Evolutionary conservation across 2,797 vertebrate species (phyloP), one percentile per base, ranked within the genome.

Genomic region (Spinus olivaceus): DNA sequence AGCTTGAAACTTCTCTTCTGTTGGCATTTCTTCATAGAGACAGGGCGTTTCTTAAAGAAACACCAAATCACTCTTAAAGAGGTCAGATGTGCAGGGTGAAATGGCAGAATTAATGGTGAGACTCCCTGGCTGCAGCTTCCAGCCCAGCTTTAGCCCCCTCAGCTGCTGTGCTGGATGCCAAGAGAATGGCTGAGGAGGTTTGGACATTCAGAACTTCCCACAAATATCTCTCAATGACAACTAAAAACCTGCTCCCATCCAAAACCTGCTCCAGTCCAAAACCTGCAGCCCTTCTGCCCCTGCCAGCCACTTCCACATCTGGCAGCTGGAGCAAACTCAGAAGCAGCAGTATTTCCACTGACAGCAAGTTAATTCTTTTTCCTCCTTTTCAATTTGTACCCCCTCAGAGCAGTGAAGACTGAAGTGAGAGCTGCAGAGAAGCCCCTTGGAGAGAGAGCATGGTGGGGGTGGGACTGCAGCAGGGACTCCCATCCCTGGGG

Each of bases 11-110:
- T 72, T 88, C 88, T 93, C 69, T 54, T 87, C 96, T 81, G 73
- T n/a, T 96, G 96, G 94, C 91, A 95, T 94, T 93, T 92, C 83
- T 95, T 97, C 94, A 96, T 57, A 93, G 86, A 90, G 74, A 93
- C 6, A 9, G 82, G 74, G 88, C 94, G 92, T 91, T 95, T 87
- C 90, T 96, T 95, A 92, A 95, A 96, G 95, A 94, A 95, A 95
- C 78, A 93, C 91, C 86, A 88, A 49, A 88, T 90, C 70, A 66
- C 83, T 94, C 78, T 74, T 81, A 57, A 90, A 74, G 90, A 94
- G 88, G 92, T 90, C 90, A 95, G 74, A 95, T 92, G 78, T 88
- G 60, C 67, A 57, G 83, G 78, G 49, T 39, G 81, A 88, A 92
- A 91, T 80, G 57, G 88, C 70, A 88, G 71, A 93, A 92, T 67